Conservation (phyloP, 2,888 invertebrate species). For the Neocrepidodera transversa region DNA sequence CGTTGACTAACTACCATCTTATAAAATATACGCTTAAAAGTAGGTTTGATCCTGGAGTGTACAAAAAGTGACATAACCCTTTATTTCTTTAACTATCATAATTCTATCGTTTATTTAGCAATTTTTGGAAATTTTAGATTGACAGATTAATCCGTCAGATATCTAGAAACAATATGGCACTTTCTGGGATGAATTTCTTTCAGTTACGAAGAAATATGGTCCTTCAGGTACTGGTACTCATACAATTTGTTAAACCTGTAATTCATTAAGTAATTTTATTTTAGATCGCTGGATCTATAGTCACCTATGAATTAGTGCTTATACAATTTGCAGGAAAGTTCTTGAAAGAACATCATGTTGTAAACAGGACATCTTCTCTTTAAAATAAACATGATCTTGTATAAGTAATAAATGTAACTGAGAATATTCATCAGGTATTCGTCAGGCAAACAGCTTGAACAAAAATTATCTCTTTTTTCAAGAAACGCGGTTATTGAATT, state of each 20-base stretch:
- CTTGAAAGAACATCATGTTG: conserved; percentile 7
- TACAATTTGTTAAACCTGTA: neutral
- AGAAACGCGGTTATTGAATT: too few species aligned
- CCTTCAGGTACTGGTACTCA: conserved; percentile 51
- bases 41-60: too few species aligned
- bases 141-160: conserved; percentile 44
- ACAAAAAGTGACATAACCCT: too few species aligned
- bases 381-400: neutral
- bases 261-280: conserved; percentile 27
- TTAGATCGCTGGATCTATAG: conserved; percentile 53
- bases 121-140: conserved; percentile 26
- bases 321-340: conserved; percentile 48
- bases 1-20: too few species aligned
- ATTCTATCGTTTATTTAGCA: neutral
- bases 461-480: too few species aligned
- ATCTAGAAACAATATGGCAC: conserved; percentile 41
- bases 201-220: conserved; percentile 53
- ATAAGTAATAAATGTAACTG: too few species aligned
- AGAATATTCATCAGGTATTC: too few species aligned
- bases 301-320: conserved; percentile 54
- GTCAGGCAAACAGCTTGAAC: too few species aligned
- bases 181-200: conserved; percentile 54
- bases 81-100: too few species aligned
- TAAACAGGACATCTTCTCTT: conserved; percentile 7
- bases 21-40: too few species aligned